Evolutionary conservation across 2,888 invertebrate genomes (phyloP).

Genomic region (Euplagia quadripunctaria): DNA sequence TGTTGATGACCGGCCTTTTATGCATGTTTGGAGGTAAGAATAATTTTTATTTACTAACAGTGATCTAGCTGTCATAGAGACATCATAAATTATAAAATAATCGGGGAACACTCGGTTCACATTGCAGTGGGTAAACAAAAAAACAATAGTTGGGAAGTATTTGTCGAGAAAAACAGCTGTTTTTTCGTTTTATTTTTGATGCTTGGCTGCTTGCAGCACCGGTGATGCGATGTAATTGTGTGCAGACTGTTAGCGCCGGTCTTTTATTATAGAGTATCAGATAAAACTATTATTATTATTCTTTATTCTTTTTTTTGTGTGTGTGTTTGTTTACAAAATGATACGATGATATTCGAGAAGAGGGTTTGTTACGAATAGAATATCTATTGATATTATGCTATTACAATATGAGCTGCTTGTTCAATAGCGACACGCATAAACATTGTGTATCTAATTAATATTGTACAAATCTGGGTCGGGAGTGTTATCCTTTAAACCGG

Average conservation of each 20-base stretch:
- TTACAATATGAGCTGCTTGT: no score
- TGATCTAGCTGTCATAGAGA: conserved; percentile 10
- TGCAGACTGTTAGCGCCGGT: background rate
- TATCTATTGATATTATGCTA: no score
- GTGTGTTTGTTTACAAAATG: background rate
- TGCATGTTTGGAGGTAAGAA: conserved; percentile 79
- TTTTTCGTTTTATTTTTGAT: conserved; percentile 18
- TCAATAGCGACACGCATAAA: no score
- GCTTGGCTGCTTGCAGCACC: background rate
- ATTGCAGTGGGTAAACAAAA: background rate
- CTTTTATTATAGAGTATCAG: background rate
- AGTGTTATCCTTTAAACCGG: no score
- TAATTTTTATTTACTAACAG: conserved; percentile 58
- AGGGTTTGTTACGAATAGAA: background rate
- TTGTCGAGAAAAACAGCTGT: background rate
- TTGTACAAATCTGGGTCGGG: no score
- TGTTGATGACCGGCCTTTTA: conserved; percentile 71
- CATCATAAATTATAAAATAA: conserved; percentile 33
- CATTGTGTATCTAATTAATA: no score
- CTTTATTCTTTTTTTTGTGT: no score
- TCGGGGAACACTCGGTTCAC: conserved; percentile 10
- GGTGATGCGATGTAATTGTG: background rate
- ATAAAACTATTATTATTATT: no score
- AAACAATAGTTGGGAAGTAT: background rate
- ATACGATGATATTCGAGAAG: no score